Evolutionary conservation across 2,888 invertebrate species (phyloP).

Genomic region (Thymelicus lineola): DNA sequence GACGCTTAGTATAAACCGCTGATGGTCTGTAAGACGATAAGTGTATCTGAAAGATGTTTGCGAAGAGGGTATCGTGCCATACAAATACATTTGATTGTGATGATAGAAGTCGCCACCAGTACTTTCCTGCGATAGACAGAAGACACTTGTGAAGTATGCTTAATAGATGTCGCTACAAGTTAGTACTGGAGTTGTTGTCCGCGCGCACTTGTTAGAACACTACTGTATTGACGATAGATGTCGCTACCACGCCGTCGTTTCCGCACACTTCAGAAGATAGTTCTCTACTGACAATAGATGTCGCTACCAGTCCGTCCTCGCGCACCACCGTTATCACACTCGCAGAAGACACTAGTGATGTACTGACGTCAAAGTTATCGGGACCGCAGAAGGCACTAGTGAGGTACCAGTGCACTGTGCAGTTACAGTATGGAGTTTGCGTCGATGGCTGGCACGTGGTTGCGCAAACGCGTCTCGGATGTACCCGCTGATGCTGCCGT

Average conservation of each 20-base stretch:
- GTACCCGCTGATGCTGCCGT: conserved; percentile 93
- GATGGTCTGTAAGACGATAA: too few relatives aligned
- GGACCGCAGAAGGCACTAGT: neutral
- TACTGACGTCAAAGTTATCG: neutral
- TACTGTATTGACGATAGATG: neutral
- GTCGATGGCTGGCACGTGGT: conserved; percentile 85
- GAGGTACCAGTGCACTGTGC: neutral
- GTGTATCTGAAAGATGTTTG: too few relatives aligned
- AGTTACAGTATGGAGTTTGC: conserved; percentile 61
- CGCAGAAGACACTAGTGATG: neutral
- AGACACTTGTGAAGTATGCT: too few relatives aligned
- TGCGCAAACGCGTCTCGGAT: conserved; percentile 90
- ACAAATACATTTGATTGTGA: too few relatives aligned
- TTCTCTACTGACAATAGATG: neutral
- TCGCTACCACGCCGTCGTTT: neutral
- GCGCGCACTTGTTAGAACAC: too few relatives aligned
- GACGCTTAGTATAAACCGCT: too few relatives aligned
- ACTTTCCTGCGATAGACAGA: too few relatives aligned
- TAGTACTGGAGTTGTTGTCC: neutral
- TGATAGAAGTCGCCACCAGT: too few relatives aligned
- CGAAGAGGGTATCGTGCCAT: too few relatives aligned
- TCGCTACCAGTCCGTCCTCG: neutral
- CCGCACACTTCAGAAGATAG: neutral
- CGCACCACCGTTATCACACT: neutral
- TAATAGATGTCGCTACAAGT: neutral